phyloP scores from a whole-genome alignment of 2,888 invertebrate species.

The Philereme vetulata region DNA sequence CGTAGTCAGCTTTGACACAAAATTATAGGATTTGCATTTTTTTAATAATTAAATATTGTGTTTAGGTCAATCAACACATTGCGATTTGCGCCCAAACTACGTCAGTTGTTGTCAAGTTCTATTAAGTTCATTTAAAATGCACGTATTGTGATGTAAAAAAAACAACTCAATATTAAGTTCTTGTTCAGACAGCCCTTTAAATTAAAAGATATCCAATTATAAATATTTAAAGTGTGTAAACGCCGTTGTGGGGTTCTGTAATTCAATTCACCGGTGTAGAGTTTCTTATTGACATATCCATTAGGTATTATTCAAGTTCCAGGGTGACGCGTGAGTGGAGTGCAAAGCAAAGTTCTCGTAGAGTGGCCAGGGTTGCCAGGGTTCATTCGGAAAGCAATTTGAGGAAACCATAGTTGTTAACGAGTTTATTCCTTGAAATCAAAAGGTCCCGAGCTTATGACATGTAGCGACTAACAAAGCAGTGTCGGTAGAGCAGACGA shows the following conservation, averaged over 20 bases:
- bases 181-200: constrained; percentile 27
- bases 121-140: no score
- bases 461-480: not conserved
- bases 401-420: constrained; percentile 1
- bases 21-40: constrained; percentile 1
- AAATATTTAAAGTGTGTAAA: constrained; percentile 73
- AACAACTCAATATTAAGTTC: constrained; percentile 5
- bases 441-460: not conserved
- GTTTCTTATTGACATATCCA: constrained; percentile 80
- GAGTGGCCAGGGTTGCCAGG: constrained; percentile 4
- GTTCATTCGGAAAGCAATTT: constrained; percentile 9
- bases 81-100: no score
- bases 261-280: constrained; percentile 70
- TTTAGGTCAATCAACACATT: not conserved
- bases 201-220: constrained; percentile 62
- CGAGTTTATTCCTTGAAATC: not conserved
- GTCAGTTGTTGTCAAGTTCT: no score
- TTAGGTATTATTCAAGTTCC: constrained; percentile 62
- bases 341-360: constrained; percentile 26
- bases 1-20: constrained; percentile 12
- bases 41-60: not conserved
- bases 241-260: constrained; percentile 62
- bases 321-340: constrained; percentile 36
- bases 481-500: constrained; percentile 2
- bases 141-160: not conserved